phyloP scores from a whole-genome alignment of 2,888 invertebrate genomes.

The Hedya salicella region DNA sequence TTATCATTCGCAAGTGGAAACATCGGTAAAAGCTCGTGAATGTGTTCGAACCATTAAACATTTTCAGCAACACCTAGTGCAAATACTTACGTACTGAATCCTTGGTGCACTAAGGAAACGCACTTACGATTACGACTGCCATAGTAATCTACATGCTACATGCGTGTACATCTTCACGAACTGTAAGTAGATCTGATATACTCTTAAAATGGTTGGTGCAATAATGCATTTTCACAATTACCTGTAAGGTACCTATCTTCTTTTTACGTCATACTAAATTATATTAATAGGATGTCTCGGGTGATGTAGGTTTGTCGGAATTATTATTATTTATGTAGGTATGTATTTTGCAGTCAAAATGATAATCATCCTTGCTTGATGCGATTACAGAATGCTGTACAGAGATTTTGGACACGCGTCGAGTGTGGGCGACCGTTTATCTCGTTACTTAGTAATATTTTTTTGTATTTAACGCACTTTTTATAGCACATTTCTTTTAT shows the following conservation, averaged over 20 bases:
- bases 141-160: constrained; percentile 49
- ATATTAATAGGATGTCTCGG: no score
- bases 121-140: constrained; percentile 50
- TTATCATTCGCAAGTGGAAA: constrained; percentile 73
- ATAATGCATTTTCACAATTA: no score
- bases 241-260: no score
- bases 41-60: constrained; percentile 62
- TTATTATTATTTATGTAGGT: no score
- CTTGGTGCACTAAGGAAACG: constrained; percentile 36
- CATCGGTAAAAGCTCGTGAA: constrained; percentile 60
- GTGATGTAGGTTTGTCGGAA: no score
- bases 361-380: background rate
- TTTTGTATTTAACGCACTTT: constrained; percentile 57
- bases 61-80: constrained; percentile 44
- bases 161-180: constrained; percentile 7
- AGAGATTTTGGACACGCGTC: constrained; percentile 12
- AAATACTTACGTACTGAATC: constrained; percentile 3
- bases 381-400: constrained; percentile 7
- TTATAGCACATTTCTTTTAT: constrained; percentile 51
- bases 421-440: constrained; percentile 53
- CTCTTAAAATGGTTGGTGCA: no score
- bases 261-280: no score
- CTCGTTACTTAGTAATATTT: constrained; percentile 55
- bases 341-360: no score
- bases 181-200: background rate